A percentile compares a stretch with the other conserved stretches of the same genome.
These are phyloP conservation scores for Tetraneura akinire DNA, from an alignment of 1,140 invertebrate genomes.

Conservation along the genomic window DNA sequence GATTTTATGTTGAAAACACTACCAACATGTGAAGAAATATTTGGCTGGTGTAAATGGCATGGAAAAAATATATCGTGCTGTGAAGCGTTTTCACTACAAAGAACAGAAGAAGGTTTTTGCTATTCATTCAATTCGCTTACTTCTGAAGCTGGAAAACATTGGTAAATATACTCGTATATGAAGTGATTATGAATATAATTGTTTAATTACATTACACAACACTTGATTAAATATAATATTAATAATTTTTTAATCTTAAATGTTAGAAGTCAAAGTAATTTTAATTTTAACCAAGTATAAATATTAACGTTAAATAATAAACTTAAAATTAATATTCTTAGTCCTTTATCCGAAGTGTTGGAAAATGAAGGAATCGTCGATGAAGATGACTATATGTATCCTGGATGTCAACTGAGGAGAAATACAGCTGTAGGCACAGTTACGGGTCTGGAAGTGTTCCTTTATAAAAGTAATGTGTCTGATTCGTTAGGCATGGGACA, in stretches of 20 bases:
- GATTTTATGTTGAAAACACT: constrained; percentile 54
- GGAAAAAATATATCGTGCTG: constrained; percentile 53
- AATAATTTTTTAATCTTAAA: no score
- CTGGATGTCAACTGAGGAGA: constrained; percentile 53
- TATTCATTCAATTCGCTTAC: constrained; percentile 56
- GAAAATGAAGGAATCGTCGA: constrained; percentile 55
- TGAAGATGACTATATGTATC: constrained; percentile 53
- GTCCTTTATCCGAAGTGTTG: constrained; percentile 54
- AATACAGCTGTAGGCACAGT: constrained; percentile 54
- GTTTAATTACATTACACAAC: no score
- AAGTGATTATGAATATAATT: background rate
- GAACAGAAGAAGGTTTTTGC: constrained; percentile 56
- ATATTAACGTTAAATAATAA: no score
- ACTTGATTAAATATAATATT: no score
- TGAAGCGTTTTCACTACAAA: constrained; percentile 53
- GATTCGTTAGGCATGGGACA: constrained; percentile 53
- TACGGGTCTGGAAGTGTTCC: constrained; percentile 56
- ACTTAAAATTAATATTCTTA: constrained; percentile 6
- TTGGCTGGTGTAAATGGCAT: constrained; percentile 55
- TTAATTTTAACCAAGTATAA: no score
- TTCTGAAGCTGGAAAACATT: constrained; percentile 52
- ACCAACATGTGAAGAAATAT: constrained; percentile 53
- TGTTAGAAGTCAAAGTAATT: no score
- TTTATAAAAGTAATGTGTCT: constrained; percentile 52
- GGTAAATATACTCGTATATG: background rate